A percentile compares a stretch with the other conserved stretches of the same genome.
Conservation (phyloP, 2,888 invertebrate species). For the Trichopria drosophilae region DNA sequence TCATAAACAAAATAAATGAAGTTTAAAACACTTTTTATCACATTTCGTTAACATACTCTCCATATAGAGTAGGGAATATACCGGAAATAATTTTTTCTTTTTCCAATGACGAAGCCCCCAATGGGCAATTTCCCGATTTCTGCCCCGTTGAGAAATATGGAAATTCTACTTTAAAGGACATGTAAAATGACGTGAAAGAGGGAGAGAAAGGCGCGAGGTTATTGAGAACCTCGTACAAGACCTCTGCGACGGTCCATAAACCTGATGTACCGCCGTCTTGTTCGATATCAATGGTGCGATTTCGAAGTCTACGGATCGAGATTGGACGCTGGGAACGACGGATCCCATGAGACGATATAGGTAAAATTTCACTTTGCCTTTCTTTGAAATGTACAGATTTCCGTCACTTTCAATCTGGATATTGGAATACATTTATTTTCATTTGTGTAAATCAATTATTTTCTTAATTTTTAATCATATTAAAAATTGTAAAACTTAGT, state of each 20-base stretch:
- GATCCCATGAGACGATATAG: neutral
- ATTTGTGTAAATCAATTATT: no score
- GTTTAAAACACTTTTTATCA: no score
- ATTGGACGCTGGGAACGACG: neutral
- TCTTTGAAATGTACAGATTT: neutral
- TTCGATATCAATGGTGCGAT: constrained; percentile 12
- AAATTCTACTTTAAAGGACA: constrained; percentile 50
- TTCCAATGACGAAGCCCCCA: constrained; percentile 43
- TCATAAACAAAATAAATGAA: no score
- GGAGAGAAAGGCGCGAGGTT: constrained; percentile 34
- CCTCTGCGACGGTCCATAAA: constrained; percentile 49
- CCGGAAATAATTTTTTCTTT: no score
- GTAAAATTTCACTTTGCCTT: neutral
- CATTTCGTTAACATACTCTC: no score
- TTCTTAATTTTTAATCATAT: no score
- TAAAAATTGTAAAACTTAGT: no score
- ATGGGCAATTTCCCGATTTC: constrained; percentile 50
- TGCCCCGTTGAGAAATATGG: constrained; percentile 48
- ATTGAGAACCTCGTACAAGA: constrained; percentile 38
- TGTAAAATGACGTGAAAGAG: constrained; percentile 7
- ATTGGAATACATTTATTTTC: no score
- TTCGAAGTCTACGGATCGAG: constrained; percentile 2
- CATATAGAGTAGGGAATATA: no score
- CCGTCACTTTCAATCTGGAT: no score
- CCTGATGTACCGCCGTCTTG: constrained; percentile 43